Evolutionary conservation across 1,140 invertebrate genomes (phyloP), one percentile per base, ranked within the genome.

Genomic region (Dermatophagoides farinae): DNA sequence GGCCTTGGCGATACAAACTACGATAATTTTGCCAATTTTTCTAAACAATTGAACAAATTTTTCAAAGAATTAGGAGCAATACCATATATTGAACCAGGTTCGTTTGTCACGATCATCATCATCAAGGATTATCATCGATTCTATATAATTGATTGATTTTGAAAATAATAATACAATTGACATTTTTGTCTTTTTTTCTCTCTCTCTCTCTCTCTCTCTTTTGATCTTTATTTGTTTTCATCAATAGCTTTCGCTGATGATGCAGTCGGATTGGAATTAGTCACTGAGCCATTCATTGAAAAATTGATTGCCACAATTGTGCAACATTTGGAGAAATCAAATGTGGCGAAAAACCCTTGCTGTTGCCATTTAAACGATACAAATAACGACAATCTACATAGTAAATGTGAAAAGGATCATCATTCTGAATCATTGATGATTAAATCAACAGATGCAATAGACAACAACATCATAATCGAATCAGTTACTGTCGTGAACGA

Each of bases 1-100:
- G 76, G 75, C 75, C 67, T 79, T 23, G 77, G 77, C 22, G 77
- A 79, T 68, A 74, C 76, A 8, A 78, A 78, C 64, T 79, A 78
- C 65, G 75, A 71, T 8, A 76, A 73, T 62, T 78, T 78, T 67
- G 77, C 75, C 63, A 75, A 76, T 61, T 76, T 73, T 70, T 72
- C 71, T 14, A 75, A 76, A 64, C 66, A 64, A 20, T 55, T 79
- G 25, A 71, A 78, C 58, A 65, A 66, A 22, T 62, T 71, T 43
- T 66, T 79, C 11, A 63, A 71, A 61, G 68, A 72, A 22, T 67
- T 78, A 12, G 75, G 76, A 40, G 39, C 40, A 2, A 16, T 23
- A 20, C n/a, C 25, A 39, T 58, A 58, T 31, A 23, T 44, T 11
- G 4, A 6, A 57, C 11, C 57, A 20, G 12, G 39, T 58, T 12